Conservation (phyloP, 2,888 invertebrate genomes). For the Pachliopta kotzebuea region DNA sequence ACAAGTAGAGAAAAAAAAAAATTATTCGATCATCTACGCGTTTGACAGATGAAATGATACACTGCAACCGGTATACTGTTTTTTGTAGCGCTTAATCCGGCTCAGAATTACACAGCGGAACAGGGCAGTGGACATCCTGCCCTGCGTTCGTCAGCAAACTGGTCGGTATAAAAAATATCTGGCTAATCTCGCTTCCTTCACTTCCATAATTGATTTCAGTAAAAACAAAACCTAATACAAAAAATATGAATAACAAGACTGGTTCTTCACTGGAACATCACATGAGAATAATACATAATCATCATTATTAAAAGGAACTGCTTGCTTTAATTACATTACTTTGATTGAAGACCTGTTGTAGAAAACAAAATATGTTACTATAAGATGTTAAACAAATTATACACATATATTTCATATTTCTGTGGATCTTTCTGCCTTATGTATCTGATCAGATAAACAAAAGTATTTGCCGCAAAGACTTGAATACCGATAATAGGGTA, state of each 20-base stretch:
- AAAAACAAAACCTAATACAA: no score
- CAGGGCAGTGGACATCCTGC: conserved; percentile 29
- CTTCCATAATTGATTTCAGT: neutral
- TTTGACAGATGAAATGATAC: conserved; percentile 9
- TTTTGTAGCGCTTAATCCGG: conserved; percentile 28
- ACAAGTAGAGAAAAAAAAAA: no score
- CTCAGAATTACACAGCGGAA: conserved; percentile 27
- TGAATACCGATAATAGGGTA: neutral
- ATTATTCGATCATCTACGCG: no score
- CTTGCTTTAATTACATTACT: no score
- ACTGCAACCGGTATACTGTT: conserved; percentile 7
- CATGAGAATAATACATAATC: neutral
- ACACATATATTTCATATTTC: neutral
- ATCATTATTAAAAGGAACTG: neutral
- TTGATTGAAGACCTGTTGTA: no score
- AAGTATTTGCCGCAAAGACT: neutral
- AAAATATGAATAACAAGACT: neutral
- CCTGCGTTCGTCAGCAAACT: conserved; percentile 29
- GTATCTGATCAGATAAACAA: neutral
- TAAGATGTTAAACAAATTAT: neutral
- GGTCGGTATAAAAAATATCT: conserved; percentile 3
- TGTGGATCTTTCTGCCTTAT: neutral
- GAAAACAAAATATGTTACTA: no score
- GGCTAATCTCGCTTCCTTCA: neutral
- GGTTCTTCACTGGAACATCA: neutral